phyloP scores from a whole-genome alignment of 2,888 invertebrate genomes.

The Sinelater perroti region DNA sequence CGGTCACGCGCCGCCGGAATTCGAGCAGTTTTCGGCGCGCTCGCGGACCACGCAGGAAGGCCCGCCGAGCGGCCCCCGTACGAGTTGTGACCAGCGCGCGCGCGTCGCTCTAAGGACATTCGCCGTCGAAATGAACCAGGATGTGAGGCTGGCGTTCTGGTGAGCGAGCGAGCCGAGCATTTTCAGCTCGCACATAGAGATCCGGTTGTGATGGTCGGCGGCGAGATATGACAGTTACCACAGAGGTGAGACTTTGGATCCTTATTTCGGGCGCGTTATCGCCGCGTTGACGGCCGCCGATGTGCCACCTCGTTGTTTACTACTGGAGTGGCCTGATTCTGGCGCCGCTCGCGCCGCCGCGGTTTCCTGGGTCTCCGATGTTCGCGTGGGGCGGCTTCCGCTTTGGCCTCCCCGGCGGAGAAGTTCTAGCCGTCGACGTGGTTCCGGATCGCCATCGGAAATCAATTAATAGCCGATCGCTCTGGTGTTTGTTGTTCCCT shows the following conservation, averaged over 20 bases:
- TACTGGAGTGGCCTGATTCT: constrained; percentile 3
- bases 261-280: constrained; percentile 24
- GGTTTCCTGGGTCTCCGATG: constrained; percentile 7
- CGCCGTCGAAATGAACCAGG: constrained; percentile 35
- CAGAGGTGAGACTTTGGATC: constrained; percentile 45
- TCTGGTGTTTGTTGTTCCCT: too few relatives aligned
- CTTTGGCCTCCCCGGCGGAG: too few relatives aligned
- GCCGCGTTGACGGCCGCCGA: neutral
- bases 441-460: too few relatives aligned
- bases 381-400: neutral
- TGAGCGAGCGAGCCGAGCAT: constrained; percentile 35
- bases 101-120: too few relatives aligned
- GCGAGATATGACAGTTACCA: constrained; percentile 50
- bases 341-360: neutral
- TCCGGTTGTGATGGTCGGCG: constrained; percentile 39
- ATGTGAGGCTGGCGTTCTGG: constrained; percentile 41
- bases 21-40: constrained; percentile 10
- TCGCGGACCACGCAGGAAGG: neutral
- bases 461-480: too few relatives aligned
- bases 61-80: too few relatives aligned
- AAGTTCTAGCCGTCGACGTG: too few relatives aligned
- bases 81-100: neutral
- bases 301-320: constrained; percentile 3
- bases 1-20: constrained; percentile 32
- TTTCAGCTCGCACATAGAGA: constrained; percentile 34